Base-by-base conservation (phyloP, 37 sponge, comb jelly and placozoan genomes). In the Chondrilla cf. caribensis region DNA sequence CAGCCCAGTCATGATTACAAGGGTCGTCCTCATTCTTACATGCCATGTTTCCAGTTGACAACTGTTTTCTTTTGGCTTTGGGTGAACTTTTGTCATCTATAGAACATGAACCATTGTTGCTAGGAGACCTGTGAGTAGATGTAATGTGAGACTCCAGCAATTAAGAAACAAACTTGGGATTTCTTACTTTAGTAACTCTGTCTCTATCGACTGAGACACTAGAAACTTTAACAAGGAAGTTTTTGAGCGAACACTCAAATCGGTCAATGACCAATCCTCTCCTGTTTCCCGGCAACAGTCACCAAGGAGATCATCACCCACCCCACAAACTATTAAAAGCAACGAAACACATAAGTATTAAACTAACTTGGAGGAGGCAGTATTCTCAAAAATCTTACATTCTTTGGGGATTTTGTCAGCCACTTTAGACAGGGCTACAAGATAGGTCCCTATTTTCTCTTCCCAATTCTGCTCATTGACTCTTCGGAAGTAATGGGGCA, bases 231-330 rank as follows among this genome's bases (percentile, higher is more conserved):
- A 73, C 19, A 73, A 43, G 1, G 44, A 73, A 37, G 40, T 38
- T 40, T 73, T 73, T 73, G 76, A 4, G 2, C 24, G 39, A 37
- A 40, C 43, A 40, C 40, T 42, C 21, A 73, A 42, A 39, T 73
- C 36, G 1, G 76, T 2, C 24, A 73, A 39, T 9, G 24, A 22
- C 76, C 76, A 73, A 21, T 73, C 76, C n/a, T 73, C 76, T 21
- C 76, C 76, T 73, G 76, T 73, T 7, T 73, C 76, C 25, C 76
- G 41, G 44, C 76, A 73, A 42, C 76, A 73, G 44, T 73, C 76
- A 39, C 76, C 76, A 73, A 73, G 76, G 76, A 43, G 24, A 73
- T 42, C n/a, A 40, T 73, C 76, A 19, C 21, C 18, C 9, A 73
- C 41, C 15, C 8, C 44, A 40, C 44, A 39, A 73, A 36, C 76